Evolutionary conservation across 2,888 invertebrate species (phyloP), one percentile per base, ranked within the genome.

Genomic region (Encarsia formosa): DNA sequence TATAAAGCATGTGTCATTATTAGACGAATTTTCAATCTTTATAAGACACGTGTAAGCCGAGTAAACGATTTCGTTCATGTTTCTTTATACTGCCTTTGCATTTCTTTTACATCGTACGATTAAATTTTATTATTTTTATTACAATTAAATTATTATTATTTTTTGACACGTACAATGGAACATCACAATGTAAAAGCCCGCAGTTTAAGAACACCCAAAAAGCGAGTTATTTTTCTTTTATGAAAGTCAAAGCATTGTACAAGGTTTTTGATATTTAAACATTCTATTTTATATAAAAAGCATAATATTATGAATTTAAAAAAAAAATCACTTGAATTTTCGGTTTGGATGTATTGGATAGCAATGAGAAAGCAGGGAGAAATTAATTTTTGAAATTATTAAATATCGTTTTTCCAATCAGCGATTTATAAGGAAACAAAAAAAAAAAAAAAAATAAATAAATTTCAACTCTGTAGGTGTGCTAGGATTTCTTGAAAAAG

Each of bases 401-500:
- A 35, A 19, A 37, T 48, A 40, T 56, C 31, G 20, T 43, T 49
- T 52, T 54, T 44, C 18, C 34, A 23, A 43, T 58, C 38, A 54
- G 20, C 38, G 35, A 51, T 48, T n/a, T n/a, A n/a, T n/a, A 24
- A 32, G 32, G 9, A 39, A 18, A 15, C 43, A 53, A 47, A 39
- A 51, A 19, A 34, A 34, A 37, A 49, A 54, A 49, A 56, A 51
- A 8, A 24, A 52, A 56, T 48, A 50, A 41, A 44, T 45, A 62
- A 59, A 46, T 58, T 57, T 56, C 37, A 66, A 69, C 73, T 73
- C 73, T 71, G 73, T 72, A 71, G 69, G 67, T 65, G 58, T 65
- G 71, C 69, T 74, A 73, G 72, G 69, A 66, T 66, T 44, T 67
- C 59, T 64, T 64, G 61, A 56, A 51, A 65, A 67, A 64, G 73